Conservation (phyloP, 2,888 invertebrate genomes). For the Panopea generosa region DNA sequence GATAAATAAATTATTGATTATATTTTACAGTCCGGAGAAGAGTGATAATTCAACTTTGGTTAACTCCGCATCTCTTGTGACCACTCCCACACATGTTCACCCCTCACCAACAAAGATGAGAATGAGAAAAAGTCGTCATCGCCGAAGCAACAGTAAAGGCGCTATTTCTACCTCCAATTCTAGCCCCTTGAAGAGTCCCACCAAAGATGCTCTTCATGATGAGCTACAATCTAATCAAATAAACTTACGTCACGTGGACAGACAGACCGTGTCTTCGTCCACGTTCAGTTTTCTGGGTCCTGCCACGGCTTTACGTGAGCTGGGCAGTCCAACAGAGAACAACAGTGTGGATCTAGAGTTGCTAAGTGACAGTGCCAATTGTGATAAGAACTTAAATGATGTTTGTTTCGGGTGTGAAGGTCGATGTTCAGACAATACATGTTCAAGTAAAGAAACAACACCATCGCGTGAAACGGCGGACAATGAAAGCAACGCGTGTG, state of each 20-base stretch:
- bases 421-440: constrained; percentile 80
- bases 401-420: constrained; percentile 84
- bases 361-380: constrained; percentile 37
- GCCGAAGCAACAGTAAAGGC: constrained; percentile 83
- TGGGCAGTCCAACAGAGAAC: constrained; percentile 53
- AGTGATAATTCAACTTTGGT: constrained; percentile 69
- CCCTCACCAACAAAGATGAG: constrained; percentile 80
- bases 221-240: constrained; percentile 71
- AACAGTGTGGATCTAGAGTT: constrained; percentile 19
- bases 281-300: constrained; percentile 80
- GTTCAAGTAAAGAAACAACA: constrained; percentile 72
- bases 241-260: constrained; percentile 67
- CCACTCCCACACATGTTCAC: constrained; percentile 77
- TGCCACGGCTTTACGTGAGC: constrained; percentile 78
- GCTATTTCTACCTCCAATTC: constrained; percentile 75
- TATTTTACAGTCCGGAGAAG: constrained; percentile 76
- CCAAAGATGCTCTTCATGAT: constrained; percentile 76
- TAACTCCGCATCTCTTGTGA: constrained; percentile 62
- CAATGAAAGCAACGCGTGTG: constrained; percentile 77
- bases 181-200: constrained; percentile 77
- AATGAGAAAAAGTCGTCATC: constrained; percentile 82
- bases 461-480: constrained; percentile 72
- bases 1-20: no score
- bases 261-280: constrained; percentile 65
- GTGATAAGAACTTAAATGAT: constrained; percentile 80